phyloP scores from a whole-genome alignment of 1,140 invertebrate species.

The Anastrepha obliqua region DNA sequence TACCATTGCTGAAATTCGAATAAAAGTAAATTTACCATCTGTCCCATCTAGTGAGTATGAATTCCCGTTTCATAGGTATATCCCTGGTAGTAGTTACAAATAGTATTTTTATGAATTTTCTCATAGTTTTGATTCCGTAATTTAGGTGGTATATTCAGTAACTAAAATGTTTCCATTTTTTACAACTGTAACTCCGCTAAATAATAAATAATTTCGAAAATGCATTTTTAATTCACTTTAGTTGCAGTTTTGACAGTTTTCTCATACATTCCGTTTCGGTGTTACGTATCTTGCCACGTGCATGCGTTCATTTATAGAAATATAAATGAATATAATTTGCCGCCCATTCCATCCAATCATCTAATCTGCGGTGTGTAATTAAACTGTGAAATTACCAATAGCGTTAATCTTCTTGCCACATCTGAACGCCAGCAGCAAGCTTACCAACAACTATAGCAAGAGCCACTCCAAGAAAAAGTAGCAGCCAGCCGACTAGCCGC shows the following conservation, averaged over 20 bases:
- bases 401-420: slow-evolving; percentile 22
- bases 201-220: no score
- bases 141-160: no score
- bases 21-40: no score
- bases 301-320: not conserved
- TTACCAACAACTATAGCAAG: not conserved
- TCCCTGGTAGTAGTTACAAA: no score
- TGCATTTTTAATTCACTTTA: not conserved
- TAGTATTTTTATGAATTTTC: no score
- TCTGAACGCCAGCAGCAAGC: not conserved
- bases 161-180: no score
- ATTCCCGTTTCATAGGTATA: no score
- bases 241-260: not conserved
- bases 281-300: not conserved
- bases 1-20: no score
- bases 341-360: slow-evolving; percentile 5
- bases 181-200: no score
- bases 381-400: slow-evolving; percentile 42
- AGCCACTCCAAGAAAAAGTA: not conserved
- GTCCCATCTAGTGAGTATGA: no score
- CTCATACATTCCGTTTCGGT: not conserved
- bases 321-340: not conserved
- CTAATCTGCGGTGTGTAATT: slow-evolving; percentile 44
- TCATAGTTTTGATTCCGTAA: no score
- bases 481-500: not conserved